Percentiles rank a stretch among this genome's conserved stretches.
Evolutionary conservation across 2,888 invertebrate species (phyloP).

Genomic region (Smittia aterrima): DNA sequence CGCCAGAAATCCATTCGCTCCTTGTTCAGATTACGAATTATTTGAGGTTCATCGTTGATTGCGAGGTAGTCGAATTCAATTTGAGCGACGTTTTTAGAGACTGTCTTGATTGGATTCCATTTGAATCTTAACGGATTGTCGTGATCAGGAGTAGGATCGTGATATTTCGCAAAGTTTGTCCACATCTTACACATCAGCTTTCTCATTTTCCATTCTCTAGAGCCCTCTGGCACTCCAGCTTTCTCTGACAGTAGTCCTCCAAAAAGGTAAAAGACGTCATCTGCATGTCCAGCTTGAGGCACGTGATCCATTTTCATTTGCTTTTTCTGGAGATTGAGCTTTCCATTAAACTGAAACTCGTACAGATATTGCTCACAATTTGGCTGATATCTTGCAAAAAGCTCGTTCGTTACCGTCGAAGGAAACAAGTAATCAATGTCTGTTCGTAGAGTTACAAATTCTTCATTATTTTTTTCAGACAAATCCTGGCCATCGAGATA

Average conservation of each 20-base stretch:
- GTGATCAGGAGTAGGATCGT: slow-evolving; percentile 51
- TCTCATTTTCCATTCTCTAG: slow-evolving; percentile 48
- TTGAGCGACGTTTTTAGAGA: slow-evolving; percentile 42
- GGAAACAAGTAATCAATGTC: background rate
- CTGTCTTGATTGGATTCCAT: background rate
- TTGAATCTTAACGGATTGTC: slow-evolving; percentile 43
- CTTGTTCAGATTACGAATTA: slow-evolving; percentile 49
- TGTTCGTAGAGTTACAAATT: background rate
- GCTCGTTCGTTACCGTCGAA: background rate
- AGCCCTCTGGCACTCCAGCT: slow-evolving; percentile 43
- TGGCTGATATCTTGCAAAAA: background rate
- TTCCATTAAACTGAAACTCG: background rate
- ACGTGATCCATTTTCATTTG: background rate
- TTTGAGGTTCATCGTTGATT: slow-evolving; percentile 47
- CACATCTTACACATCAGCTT: slow-evolving; percentile 58
- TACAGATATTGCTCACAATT: background rate
- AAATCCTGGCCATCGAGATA: background rate
- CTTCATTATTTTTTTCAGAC: background rate
- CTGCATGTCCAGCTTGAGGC: background rate
- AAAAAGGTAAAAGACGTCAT: background rate
- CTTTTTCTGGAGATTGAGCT: background rate
- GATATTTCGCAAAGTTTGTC: slow-evolving; percentile 63
- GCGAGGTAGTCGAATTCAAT: slow-evolving; percentile 48
- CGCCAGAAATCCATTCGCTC: slow-evolving; percentile 51
- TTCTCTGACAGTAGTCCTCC: background rate